phyloP scores from a whole-genome alignment of 2,888 invertebrate species.

The Drosophila bunnanda region DNA sequence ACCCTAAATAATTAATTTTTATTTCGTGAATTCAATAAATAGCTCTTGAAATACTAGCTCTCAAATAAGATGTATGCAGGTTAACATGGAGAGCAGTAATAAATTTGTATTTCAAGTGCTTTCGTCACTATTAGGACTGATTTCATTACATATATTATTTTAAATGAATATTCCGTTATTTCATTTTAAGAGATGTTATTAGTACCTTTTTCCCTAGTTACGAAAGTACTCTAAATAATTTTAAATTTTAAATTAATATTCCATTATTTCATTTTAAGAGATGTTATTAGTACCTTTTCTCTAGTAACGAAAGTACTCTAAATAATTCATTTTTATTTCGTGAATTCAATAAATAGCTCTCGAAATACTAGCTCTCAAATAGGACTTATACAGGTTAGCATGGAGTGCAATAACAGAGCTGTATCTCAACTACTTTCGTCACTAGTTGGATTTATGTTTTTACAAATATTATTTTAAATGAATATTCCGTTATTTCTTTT shows the following conservation, averaged over 20 bases:
- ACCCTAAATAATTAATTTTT: not conserved
- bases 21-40: not conserved
- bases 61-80: no score
- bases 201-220: not conserved
- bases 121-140: not conserved
- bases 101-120: not conserved
- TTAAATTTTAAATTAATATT: not conserved
- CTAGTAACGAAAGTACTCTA: slow-evolving; percentile 2
- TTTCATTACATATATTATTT: not conserved
- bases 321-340: not conserved
- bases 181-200: not conserved
- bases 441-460: not conserved
- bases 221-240: no score
- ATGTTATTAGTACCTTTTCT: not conserved
- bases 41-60: not conserved
- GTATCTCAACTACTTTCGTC: not conserved
- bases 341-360: not conserved
- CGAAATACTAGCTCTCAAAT: not conserved
- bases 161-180: not conserved
- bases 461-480: not conserved
- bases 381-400: no score
- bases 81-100: no score
- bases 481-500: not conserved
- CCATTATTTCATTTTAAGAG: not conserved
- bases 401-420: no score